Percentiles rank a stretch among this genome's conserved stretches.
phyloP scores from a whole-genome alignment of 2,888 invertebrate genomes.

The Opisthograptis luteolata region DNA sequence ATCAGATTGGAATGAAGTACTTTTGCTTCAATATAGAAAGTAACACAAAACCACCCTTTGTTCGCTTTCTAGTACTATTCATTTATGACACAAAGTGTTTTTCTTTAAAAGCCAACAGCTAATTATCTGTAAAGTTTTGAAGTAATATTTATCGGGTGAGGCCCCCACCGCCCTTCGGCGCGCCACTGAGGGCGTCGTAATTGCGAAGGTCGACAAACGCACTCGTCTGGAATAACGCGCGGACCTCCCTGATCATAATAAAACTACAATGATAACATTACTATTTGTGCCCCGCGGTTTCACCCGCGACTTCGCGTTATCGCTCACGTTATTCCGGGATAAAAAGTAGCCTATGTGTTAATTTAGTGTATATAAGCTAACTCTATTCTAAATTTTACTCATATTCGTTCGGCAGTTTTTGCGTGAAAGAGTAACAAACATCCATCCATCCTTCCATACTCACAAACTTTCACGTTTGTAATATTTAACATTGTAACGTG shows the following conservation, averaged over 20 bases:
- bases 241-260: conserved; percentile 21
- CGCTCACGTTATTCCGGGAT: too few relatives aligned
- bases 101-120: conserved; percentile 27
- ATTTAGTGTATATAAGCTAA: too few relatives aligned
- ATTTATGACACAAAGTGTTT: conserved; percentile 19
- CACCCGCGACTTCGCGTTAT: too few relatives aligned
- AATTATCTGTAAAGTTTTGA: conserved; percentile 33
- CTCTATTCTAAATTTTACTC: too few relatives aligned
- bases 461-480: too few relatives aligned
- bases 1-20: too few relatives aligned
- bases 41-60: conserved; percentile 8
- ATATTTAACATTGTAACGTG: conserved; percentile 23
- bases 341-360: too few relatives aligned
- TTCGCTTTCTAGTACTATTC: conserved; percentile 11
- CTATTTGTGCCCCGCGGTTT: too few relatives aligned
- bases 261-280: conserved; percentile 25
- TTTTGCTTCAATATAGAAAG: conserved; percentile 8
- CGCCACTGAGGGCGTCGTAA: conserved; percentile 14
- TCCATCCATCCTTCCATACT: too few relatives aligned
- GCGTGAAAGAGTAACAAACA: too few relatives aligned
- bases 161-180: conserved; percentile 15
- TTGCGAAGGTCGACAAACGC: conserved; percentile 33
- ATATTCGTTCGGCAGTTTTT: too few relatives aligned
- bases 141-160: conserved; percentile 29
- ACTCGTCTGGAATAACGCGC: conserved; percentile 28